phyloP scores from a whole-genome alignment of 2,113 vertebrate species.

The Corydoras sp. region DNA sequence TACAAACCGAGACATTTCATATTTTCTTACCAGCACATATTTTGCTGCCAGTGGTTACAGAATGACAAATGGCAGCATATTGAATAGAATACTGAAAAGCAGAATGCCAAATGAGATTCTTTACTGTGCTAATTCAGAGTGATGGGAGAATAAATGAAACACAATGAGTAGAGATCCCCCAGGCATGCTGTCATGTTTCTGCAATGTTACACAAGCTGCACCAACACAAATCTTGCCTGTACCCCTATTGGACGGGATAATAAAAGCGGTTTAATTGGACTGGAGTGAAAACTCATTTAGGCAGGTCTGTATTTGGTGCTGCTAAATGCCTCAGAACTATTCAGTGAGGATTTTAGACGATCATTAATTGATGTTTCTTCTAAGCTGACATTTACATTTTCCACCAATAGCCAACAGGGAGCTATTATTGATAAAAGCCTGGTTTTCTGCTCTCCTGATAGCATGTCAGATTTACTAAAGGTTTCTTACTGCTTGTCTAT shows the following conservation, averaged over 20 bases:
- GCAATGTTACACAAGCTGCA: conserved; percentile 27
- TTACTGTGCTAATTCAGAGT: conserved; percentile 31
- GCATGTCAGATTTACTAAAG: conserved; percentile 22
- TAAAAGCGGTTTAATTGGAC: conserved; percentile 16
- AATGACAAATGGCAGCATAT: conserved; percentile 21
- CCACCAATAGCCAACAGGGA: conserved; percentile 10
- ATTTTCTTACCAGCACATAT: conserved; percentile 10
- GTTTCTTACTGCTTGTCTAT: neutral
- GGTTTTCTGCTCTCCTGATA: conserved; percentile 23
- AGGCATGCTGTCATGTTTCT: conserved; percentile 20
- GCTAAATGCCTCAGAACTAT: conserved; percentile 21
- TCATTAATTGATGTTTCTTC: conserved; percentile 10
- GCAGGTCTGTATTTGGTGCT: conserved; percentile 21
- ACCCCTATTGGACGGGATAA: conserved; percentile 18
- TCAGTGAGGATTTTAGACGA: conserved; percentile 16
- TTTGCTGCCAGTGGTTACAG: conserved; percentile 7
- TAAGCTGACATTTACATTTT: conserved; percentile 21
- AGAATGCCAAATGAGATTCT: conserved; percentile 21
- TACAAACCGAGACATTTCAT: neutral
- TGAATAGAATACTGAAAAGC: conserved; percentile 15
- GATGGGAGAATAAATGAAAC: conserved; percentile 39
- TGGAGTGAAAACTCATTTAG: conserved; percentile 23
- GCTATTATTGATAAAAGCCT: conserved; percentile 3
- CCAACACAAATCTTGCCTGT: conserved; percentile 7
- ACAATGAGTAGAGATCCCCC: conserved; percentile 19